Percentiles rank a stretch among this genome's conserved stretches.
Evolutionary conservation across 1,140 invertebrate genomes (phyloP).

Genomic region (Sycobia sp.): DNA sequence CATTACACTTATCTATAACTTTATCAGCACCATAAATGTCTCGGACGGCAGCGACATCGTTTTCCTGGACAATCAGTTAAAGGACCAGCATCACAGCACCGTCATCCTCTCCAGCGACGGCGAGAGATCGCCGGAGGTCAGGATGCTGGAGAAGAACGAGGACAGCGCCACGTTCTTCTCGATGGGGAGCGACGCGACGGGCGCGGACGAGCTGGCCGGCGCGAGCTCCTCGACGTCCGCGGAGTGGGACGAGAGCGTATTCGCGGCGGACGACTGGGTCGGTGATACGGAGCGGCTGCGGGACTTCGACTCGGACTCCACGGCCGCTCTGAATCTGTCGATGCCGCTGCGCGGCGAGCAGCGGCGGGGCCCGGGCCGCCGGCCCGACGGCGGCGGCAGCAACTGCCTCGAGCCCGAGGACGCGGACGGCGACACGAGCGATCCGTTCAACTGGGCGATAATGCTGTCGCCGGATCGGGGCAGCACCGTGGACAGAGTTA

Average conservation of each 20-base stretch:
- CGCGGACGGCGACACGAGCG: too few relatives aligned
- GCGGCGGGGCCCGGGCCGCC: too few relatives aligned
- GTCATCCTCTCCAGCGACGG: conserved; percentile 17
- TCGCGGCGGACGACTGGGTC: not conserved
- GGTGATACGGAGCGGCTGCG: not conserved
- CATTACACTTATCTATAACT: not conserved
- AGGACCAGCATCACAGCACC: not conserved
- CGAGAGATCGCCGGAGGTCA: not conserved
- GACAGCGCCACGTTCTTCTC: not conserved
- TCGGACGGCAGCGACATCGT: conserved; percentile 9
- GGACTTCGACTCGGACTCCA: not conserved
- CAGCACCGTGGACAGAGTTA: not conserved
- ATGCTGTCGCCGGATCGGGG: not conserved
- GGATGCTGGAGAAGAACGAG: not conserved
- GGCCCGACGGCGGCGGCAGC: not conserved
- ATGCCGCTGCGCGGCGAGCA: not conserved
- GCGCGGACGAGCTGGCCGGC: not conserved
- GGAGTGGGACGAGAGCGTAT: not conserved
- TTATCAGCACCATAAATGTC: not conserved
- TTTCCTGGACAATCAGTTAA: not conserved
- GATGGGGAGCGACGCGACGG: not conserved
- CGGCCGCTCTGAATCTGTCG: not conserved
- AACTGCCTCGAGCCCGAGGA: not conserved
- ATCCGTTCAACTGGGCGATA: not conserved
- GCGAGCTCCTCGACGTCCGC: not conserved